Evolutionary conservation across 2,113 vertebrate genomes (phyloP).

Genomic region (Stigmatopora nigra): DNA sequence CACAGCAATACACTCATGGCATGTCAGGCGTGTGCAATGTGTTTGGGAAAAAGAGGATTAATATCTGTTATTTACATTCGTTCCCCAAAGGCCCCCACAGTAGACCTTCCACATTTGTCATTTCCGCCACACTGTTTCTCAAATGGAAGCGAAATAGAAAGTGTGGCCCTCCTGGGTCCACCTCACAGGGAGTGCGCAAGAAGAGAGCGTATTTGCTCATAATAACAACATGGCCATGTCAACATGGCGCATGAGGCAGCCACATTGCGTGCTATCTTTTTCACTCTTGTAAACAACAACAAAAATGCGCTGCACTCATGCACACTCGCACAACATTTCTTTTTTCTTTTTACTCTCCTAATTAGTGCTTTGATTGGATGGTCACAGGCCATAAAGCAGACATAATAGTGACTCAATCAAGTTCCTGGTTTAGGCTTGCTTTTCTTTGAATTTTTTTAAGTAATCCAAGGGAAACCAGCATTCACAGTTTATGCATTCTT

Average conservation of each 20-base stretch:
- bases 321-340: background rate
- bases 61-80: slow-evolving; percentile 69
- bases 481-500: slow-evolving; percentile 39
- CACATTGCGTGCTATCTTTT: slow-evolving; percentile 33
- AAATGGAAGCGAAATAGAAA: slow-evolving; percentile 64
- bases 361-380: slow-evolving; percentile 63
- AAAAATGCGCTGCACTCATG: slow-evolving; percentile 24
- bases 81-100: slow-evolving; percentile 57
- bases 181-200: slow-evolving; percentile 16
- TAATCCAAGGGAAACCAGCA: slow-evolving; percentile 40
- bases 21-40: slow-evolving; percentile 8
- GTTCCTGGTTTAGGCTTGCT: slow-evolving; percentile 32
- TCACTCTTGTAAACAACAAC: slow-evolving; percentile 48
- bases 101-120: slow-evolving; percentile 61
- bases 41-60: slow-evolving; percentile 60
- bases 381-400: slow-evolving; percentile 59
- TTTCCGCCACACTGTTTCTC: slow-evolving; percentile 59
- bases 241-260: slow-evolving; percentile 41
- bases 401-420: slow-evolving; percentile 48
- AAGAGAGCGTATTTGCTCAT: slow-evolving; percentile 43
- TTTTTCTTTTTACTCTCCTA: slow-evolving; percentile 20
- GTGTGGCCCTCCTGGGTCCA: slow-evolving; percentile 51
- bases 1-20: background rate
- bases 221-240: slow-evolving; percentile 47
- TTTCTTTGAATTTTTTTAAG: slow-evolving; percentile 40